These are phyloP conservation scores for Enteromius argenteus DNA, from an alignment of 2,797 vertebrate species.

Conservation along the genomic window DNA sequence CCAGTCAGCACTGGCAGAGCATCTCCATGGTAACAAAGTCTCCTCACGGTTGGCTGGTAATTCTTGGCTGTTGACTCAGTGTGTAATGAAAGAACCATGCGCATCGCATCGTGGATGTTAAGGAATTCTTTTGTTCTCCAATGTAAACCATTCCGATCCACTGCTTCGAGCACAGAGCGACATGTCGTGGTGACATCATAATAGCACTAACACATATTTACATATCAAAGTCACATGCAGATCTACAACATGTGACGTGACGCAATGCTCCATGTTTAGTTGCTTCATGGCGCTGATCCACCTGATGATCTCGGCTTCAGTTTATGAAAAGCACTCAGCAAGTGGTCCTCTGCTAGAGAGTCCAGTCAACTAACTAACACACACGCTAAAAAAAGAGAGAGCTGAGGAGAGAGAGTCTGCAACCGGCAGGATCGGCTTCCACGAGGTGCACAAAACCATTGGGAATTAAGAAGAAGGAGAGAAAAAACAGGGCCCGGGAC, in stretches of 20 bases:
- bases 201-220: conserved; percentile 57
- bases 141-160: conserved; percentile 38
- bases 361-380: conserved; percentile 47
- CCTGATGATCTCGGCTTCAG: conserved; percentile 41
- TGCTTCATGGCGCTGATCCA: conserved; percentile 40
- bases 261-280: conserved; percentile 45
- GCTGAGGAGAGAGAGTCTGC: conserved; percentile 39
- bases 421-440: conserved; percentile 69
- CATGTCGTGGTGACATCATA: conserved; percentile 59
- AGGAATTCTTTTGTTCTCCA: conserved; percentile 49
- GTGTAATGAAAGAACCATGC: conserved; percentile 56
- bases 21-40: conserved; percentile 52
- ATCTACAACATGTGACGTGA: conserved; percentile 60
- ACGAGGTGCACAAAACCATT: conserved; percentile 65
- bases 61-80: conserved; percentile 67
- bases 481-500: conserved; percentile 54
- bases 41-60: conserved; percentile 55
- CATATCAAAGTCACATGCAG: conserved; percentile 53
- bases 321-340: conserved; percentile 50
- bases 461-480: conserved; percentile 65
- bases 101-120: conserved; percentile 58
- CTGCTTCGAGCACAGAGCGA: conserved; percentile 53
- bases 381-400: conserved; percentile 40
- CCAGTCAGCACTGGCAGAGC: conserved; percentile 36
- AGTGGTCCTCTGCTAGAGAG: conserved; percentile 41